These are phyloP conservation scores for Pegoplata infirma DNA, from an alignment of 2,888 invertebrate genomes.

Conservation along the genomic window DNA sequence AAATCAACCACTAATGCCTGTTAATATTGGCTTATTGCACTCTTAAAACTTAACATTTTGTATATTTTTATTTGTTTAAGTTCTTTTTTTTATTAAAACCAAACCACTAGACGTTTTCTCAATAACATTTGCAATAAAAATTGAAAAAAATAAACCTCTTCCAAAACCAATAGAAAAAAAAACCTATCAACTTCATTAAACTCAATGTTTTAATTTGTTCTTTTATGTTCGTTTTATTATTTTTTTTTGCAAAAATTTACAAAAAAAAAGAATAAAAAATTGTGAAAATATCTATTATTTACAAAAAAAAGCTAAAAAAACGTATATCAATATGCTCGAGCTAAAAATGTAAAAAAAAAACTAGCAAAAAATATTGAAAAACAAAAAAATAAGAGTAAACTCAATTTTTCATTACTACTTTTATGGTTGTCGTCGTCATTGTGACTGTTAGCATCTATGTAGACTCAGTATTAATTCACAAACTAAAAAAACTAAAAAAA, in stretches of 20 bases:
- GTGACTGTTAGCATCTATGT: constrained; percentile 71
- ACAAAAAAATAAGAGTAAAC: constrained; percentile 52
- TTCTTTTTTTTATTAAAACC: background rate
- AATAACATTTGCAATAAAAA: constrained; percentile 4
- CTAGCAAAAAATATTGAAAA: too few species aligned
- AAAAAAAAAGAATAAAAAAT: constrained; percentile 30
- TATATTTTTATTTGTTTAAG: too few species aligned
- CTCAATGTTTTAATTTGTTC: constrained; percentile 55
- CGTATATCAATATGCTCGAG: constrained; percentile 39
- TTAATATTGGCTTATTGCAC: constrained; percentile 56
- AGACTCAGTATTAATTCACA: constrained; percentile 64
- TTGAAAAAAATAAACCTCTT: constrained; percentile 7
- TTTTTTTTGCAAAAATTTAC: constrained; percentile 10
- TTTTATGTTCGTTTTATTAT: constrained; percentile 18
- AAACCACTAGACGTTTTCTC: constrained; percentile 23
- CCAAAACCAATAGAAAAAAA: constrained; percentile 27
- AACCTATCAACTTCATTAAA: constrained; percentile 55
- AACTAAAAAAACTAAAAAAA: constrained; percentile 44
- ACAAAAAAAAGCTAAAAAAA: constrained; percentile 34
- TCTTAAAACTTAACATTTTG: constrained; percentile 19
- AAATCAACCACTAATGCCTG: constrained; percentile 45
- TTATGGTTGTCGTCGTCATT: constrained; percentile 68
- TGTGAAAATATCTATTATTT: constrained; percentile 41
- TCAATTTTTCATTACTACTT: constrained; percentile 72
- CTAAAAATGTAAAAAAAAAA: too few species aligned